Evolutionary conservation across 2,888 invertebrate genomes (phyloP).

Genomic region (Drosophila monieri): DNA sequence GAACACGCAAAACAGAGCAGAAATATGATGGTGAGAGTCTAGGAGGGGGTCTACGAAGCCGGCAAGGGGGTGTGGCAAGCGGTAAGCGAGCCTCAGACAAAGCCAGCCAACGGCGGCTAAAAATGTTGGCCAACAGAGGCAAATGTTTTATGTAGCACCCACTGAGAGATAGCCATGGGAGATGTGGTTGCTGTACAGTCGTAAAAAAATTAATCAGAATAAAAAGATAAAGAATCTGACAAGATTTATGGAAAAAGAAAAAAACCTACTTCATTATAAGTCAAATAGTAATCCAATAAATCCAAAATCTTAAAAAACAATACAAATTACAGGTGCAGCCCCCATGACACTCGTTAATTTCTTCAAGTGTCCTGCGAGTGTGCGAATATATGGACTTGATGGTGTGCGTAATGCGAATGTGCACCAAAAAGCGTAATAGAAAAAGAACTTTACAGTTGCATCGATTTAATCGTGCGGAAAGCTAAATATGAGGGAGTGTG

Average conservation of each 20-base stretch:
- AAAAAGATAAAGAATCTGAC: neutral
- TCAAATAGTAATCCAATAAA: neutral
- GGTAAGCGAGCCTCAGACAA: conserved; percentile 47
- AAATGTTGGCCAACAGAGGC: conserved; percentile 65
- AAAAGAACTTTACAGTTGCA: conserved; percentile 80
- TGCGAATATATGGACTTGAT: conserved; percentile 22
- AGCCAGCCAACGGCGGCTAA: conserved; percentile 57
- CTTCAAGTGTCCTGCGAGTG: neutral
- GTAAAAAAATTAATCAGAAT: neutral
- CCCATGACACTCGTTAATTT: neutral
- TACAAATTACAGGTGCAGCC: neutral
- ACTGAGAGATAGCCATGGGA: conserved; percentile 58
- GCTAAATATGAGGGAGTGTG: conserved; percentile 72
- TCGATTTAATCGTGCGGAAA: conserved; percentile 82
- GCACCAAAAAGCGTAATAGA: conserved; percentile 65
- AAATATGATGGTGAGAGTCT: conserved; percentile 41
- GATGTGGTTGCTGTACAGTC: conserved; percentile 29
- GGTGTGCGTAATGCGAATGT: conserved; percentile 65
- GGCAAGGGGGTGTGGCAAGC: conserved; percentile 6
- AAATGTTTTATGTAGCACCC: conserved; percentile 66
- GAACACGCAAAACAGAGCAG: conserved; percentile 61
- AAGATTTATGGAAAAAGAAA: no score
- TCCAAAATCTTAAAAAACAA: neutral
- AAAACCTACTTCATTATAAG: no score
- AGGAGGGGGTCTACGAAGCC: neutral